Base-by-base conservation (phyloP, 2,888 invertebrate genomes). In the Sphecodes monilicornis region DNA sequence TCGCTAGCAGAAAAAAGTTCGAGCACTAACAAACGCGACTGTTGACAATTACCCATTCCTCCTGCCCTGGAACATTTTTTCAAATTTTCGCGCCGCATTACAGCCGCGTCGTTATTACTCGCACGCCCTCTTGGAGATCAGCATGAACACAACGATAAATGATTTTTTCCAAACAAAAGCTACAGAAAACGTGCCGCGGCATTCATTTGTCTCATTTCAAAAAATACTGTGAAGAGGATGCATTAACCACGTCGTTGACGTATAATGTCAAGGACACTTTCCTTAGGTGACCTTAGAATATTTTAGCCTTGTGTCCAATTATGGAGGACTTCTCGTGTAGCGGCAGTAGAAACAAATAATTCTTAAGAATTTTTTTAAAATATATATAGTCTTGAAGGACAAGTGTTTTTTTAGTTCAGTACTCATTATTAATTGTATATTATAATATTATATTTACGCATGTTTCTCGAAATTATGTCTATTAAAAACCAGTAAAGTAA, bases 1-100 rank as follows among this genome's bases (percentile, higher is more conserved):
- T 77, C 68, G 77, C 26, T 3, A 3, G 36, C 5, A 0, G 18
- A 71, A 54, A 74, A 73, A 13, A 10, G 50, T 66, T 76, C 16
- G 11, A 46, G 73, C 18, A 50, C 16, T 50, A 66, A 76, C 73
- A 69, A 72, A 76, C 16, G 5, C 72, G 16, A 41, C n/a, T 11
- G 41, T 29, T 64, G 72, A 50, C 41, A 60, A 54, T 83, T 76
- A 46, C 73, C 46, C 36, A 36, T 60, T 32, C 26, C n/a, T 22
- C 22, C 32, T 1, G 16, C 69, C 1, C 18, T 18, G 16, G 29
- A 36, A 32, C 46, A 69, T 11, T 26, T 50, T 64, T 32, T 60
- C 36, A 4, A 41, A 74, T 16, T 36, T 46, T 13, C 18, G 3
- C 26, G 0, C 13, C 36, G 26, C 16, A 36, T 22, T 69, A 41